Conservation (phyloP, 2,888 invertebrate genomes). For the Lysandra coridon region DNA sequence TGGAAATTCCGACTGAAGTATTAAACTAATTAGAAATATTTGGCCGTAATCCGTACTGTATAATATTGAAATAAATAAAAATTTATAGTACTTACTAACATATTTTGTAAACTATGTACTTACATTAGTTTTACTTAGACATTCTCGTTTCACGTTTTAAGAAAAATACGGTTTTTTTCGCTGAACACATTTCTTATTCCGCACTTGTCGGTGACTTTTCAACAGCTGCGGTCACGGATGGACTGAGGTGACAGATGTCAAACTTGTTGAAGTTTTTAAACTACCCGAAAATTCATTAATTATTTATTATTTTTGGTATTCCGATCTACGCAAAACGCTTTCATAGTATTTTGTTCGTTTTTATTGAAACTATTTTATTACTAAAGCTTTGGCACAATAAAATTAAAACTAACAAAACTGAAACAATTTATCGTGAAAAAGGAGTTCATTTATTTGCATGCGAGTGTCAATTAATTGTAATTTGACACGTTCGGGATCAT, state of each 20-base stretch:
- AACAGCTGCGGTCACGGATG: not conserved
- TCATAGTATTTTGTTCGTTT: not conserved
- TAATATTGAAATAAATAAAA: no score
- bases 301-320: not conserved
- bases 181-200: no score
- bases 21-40: no score
- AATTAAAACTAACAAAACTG: not conserved
- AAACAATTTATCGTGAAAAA: not conserved
- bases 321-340: not conserved
- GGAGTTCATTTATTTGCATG: slow-evolving; percentile 4
- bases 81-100: no score
- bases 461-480: slow-evolving; percentile 21
- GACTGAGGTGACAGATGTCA: not conserved
- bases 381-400: not conserved
- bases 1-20: no score
- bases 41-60: no score
- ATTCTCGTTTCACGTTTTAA: no score
- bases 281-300: not conserved
- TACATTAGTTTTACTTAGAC: no score
- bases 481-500: slow-evolving; percentile 13
- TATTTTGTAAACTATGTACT: no score
- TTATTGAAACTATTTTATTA: no score
- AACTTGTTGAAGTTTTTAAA: not conserved
- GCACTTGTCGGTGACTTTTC: no score
- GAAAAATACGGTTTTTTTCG: no score